phyloP scores from a whole-genome alignment of 2,113 vertebrate genomes.

The Poeciliopsis prolifica region DNA sequence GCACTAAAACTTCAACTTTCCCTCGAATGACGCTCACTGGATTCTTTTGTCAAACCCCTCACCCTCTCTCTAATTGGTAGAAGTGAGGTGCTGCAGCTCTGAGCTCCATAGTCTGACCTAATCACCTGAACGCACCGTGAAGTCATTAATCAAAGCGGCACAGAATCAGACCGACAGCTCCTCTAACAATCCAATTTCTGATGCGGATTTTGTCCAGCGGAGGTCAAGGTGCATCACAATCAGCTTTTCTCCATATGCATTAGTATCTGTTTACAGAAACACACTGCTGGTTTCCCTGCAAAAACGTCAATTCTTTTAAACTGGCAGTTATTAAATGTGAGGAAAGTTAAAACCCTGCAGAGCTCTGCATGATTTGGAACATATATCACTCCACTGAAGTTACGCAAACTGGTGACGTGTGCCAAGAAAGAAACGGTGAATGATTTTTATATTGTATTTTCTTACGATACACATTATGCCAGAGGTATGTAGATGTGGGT shows the following conservation, averaged over 20 bases:
- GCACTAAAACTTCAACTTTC: neutral
- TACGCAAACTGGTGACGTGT: slow-evolving; percentile 31
- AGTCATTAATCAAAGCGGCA: slow-evolving; percentile 31
- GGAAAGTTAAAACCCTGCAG: slow-evolving; percentile 27
- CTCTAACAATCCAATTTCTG: slow-evolving; percentile 12
- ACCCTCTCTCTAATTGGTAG: slow-evolving; percentile 33
- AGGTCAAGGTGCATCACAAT: slow-evolving; percentile 17
- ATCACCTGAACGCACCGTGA: slow-evolving; percentile 10
- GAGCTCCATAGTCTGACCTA: slow-evolving; percentile 10
- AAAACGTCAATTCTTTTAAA: slow-evolving; percentile 32
- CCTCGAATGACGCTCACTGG: neutral
- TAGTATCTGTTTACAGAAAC: slow-evolving; percentile 1
- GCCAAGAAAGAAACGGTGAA: slow-evolving; percentile 9
- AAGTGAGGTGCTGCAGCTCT: slow-evolving; percentile 7
- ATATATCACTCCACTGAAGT: slow-evolving; percentile 19
- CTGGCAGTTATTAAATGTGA: slow-evolving; percentile 38
- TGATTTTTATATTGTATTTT: no score
- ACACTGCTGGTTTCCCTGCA: neutral
- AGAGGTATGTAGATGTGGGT: no score
- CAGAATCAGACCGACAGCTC: neutral
- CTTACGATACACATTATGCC: no score
- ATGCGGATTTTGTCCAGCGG: slow-evolving; percentile 13
- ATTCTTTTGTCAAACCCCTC: neutral
- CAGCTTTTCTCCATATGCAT: slow-evolving; percentile 1
- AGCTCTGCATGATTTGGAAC: slow-evolving; percentile 15